A percentile compares a stretch with the other conserved stretches of the same genome.
Conservation (phyloP, 1,140 invertebrate genomes). For the Euglossa dilemma region DNA sequence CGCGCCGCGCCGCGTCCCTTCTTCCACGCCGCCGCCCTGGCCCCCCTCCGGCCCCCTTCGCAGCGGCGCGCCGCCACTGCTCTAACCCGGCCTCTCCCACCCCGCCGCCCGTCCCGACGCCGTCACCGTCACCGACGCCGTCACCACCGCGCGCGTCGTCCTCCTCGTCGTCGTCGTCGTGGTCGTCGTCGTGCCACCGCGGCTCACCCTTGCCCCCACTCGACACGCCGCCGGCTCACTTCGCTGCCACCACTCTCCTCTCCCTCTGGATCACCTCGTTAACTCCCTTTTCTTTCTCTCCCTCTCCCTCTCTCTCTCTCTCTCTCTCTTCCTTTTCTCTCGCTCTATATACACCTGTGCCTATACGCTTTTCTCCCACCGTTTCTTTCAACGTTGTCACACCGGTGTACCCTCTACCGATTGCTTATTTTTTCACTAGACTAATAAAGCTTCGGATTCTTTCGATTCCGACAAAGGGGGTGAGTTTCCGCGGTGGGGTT, state of each 20-base stretch:
- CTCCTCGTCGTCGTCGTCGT: constrained; percentile 23
- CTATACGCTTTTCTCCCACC: background rate
- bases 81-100: background rate
- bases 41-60: constrained; percentile 27
- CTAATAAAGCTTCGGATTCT: background rate
- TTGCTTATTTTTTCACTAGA: background rate
- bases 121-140: constrained; percentile 29
- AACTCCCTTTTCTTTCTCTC: constrained; percentile 15
- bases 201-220: constrained; percentile 54
- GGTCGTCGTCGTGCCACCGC: constrained; percentile 29
- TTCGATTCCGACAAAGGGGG: too few relatives aligned
- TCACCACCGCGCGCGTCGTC: background rate
- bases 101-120: constrained; percentile 5
- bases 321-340: constrained; percentile 30
- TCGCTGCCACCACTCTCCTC: constrained; percentile 9
- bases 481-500: too few relatives aligned
- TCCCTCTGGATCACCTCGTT: constrained; percentile 28
- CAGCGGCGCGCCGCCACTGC: constrained; percentile 33
- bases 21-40: constrained; percentile 57
- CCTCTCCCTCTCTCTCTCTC: background rate
- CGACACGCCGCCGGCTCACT: constrained; percentile 19
- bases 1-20: constrained; percentile 46
- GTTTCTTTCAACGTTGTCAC: background rate
- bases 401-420: background rate
- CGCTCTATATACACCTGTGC: background rate